A percentile compares a stretch with the other conserved stretches of the same genome.
Evolutionary conservation across 2,113 vertebrate genomes (phyloP).

Genomic region (Aptenodytes forsteri): DNA sequence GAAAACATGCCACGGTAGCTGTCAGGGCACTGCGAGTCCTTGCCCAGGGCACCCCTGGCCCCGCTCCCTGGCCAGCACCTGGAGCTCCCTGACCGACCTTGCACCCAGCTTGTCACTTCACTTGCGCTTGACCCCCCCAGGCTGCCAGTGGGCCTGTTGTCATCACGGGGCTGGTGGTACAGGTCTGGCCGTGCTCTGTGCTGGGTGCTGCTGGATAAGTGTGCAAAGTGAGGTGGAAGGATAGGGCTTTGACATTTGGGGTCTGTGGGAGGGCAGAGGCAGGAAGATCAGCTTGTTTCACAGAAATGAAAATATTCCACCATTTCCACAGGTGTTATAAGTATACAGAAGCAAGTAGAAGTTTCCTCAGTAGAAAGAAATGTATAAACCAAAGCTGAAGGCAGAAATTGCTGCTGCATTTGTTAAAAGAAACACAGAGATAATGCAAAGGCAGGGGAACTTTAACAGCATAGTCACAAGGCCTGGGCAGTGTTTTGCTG

Average conservation of each 20-base stretch:
- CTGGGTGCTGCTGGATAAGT: not conserved
- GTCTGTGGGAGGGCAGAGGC: not conserved
- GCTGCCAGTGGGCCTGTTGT: too few species aligned
- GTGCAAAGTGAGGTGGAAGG: not conserved
- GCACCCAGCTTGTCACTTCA: not conserved
- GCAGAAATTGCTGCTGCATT: not conserved
- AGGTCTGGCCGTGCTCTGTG: not conserved
- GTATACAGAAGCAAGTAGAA: not conserved
- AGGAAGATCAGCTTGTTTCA: not conserved
- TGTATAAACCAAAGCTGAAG: not conserved
- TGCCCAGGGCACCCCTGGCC: too few species aligned
- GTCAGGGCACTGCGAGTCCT: too few species aligned
- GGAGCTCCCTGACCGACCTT: not conserved
- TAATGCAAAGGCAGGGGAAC: not conserved
- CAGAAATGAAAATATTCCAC: not conserved
- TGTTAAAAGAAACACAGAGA: not conserved
- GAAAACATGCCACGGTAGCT: not conserved
- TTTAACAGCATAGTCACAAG: not conserved
- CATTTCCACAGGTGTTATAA: not conserved
- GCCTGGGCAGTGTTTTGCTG: not conserved
- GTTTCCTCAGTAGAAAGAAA: not conserved
- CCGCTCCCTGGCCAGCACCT: not conserved
- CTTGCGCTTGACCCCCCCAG: accelerated
- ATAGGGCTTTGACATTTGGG: not conserved
- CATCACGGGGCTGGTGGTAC: not conserved